Percentiles rank a stretch among this genome's conserved stretches.
Evolutionary conservation across 1,140 invertebrate species (phyloP).

Genomic region (Sipha flava): DNA sequence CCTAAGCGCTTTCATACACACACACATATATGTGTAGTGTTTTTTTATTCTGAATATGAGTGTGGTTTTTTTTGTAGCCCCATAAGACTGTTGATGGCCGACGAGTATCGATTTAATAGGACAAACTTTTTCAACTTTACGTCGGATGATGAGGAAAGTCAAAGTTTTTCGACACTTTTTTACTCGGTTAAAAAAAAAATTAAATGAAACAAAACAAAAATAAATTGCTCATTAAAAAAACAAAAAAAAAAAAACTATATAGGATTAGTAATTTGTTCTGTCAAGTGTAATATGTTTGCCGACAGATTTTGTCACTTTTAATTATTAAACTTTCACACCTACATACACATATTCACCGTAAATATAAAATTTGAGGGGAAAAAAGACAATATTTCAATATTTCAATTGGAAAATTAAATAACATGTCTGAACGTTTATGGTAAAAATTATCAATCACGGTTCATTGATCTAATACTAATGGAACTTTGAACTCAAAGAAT

Average conservation of each 20-base stretch:
- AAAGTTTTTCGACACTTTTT: conserved; percentile 8
- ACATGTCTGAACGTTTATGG: neutral
- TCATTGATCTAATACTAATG: neutral
- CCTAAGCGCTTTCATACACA: neutral
- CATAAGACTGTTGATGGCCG: neutral
- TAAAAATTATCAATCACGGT: neutral
- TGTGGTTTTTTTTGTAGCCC: neutral
- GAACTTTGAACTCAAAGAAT: neutral
- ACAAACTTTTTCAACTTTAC: conserved; percentile 4
- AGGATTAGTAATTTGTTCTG: conserved; percentile 15
- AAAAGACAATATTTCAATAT: neutral
- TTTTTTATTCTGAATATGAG: conserved; percentile 11
- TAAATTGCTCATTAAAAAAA: conserved; percentile 11
- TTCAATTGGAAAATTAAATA: conserved; percentile 1
- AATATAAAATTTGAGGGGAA: neutral
- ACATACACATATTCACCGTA: neutral
- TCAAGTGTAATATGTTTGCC: neutral
- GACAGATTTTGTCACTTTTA: conserved; percentile 17
- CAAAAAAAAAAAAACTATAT: neutral
- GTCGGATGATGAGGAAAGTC: neutral
- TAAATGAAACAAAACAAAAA: neutral
- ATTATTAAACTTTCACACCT: conserved; percentile 5
- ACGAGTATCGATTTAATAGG: conserved; percentile 2
- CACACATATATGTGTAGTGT: neutral
- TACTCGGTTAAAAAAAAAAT: neutral